phyloP scores from a whole-genome alignment of 1,140 invertebrate species.

The Dinoponera quadriceps region DNA sequence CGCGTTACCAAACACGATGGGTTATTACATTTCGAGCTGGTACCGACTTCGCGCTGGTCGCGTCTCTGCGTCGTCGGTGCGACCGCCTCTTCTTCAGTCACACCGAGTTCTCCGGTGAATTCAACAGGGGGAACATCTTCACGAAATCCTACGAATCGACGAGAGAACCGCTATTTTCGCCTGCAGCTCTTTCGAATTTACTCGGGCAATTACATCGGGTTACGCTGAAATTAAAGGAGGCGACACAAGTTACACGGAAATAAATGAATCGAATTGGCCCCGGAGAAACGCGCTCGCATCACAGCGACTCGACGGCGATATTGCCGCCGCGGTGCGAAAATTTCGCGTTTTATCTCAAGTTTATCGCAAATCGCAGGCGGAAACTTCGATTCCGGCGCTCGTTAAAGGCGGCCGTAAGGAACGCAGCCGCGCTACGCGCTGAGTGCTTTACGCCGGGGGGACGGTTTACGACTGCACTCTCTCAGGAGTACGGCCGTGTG shows the following conservation, averaged over 20 bases:
- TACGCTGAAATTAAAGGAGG: too few species aligned
- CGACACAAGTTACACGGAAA: too few species aligned
- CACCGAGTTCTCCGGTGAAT: not conserved
- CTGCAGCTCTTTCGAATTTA: too few species aligned
- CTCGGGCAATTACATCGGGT: too few species aligned
- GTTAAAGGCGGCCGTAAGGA: not conserved
- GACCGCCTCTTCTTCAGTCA: not conserved
- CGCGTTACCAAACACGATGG: not conserved
- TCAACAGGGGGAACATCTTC: too few species aligned
- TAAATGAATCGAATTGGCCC: too few species aligned
- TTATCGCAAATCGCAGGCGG: constrained; percentile 28
- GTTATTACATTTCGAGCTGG: not conserved
- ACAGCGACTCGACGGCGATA: not conserved
- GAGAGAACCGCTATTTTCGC: too few species aligned
- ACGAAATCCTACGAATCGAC: too few species aligned
- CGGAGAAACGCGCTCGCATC: too few species aligned
- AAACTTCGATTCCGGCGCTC: not conserved
- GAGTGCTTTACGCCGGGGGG: constrained; percentile 6
- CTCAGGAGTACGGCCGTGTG: not conserved
- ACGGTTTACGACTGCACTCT: constrained; percentile 13
- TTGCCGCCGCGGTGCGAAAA: not conserved
- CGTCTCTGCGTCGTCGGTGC: not conserved
- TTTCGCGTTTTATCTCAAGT: not conserved
- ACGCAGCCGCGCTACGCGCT: not conserved
- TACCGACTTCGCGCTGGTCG: too few species aligned